Percentiles rank a stretch among this genome's conserved stretches.
phyloP scores from a whole-genome alignment of 2,888 invertebrate genomes.

The Athalia circularis region DNA sequence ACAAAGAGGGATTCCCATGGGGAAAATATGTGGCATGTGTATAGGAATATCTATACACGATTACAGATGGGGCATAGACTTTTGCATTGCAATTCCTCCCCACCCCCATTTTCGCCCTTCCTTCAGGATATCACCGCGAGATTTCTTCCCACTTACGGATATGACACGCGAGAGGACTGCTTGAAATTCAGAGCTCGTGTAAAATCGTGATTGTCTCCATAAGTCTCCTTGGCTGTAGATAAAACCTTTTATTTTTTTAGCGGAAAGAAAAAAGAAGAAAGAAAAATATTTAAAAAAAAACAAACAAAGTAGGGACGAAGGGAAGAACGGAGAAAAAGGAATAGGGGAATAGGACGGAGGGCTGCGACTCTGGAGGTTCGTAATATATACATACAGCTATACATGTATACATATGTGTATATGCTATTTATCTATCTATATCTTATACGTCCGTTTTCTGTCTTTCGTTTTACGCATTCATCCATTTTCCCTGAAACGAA shows the following conservation, averaged over 20 bases:
- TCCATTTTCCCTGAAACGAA: too few species aligned
- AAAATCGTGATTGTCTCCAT: constrained; percentile 45
- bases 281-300: too few species aligned
- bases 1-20: neutral
- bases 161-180: constrained; percentile 41
- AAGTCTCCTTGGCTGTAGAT: constrained; percentile 44
- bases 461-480: too few species aligned
- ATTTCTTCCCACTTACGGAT: constrained; percentile 32
- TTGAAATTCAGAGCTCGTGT: constrained; percentile 40
- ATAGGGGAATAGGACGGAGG: too few species aligned
- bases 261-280: too few species aligned
- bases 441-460: too few species aligned
- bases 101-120: neutral
- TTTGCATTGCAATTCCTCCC: neutral
- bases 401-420: too few species aligned
- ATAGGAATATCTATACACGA: neutral
- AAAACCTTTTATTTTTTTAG: constrained; percentile 37
- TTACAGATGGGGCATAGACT: neutral
- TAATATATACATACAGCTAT: too few species aligned
- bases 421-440: too few species aligned
- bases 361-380: too few species aligned
- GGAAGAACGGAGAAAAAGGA: neutral
- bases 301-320: neutral
- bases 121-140: neutral
- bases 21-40: neutral